Evolutionary conservation across 2,113 vertebrate species (phyloP).

Genomic region (Mellivora capensis): DNA sequence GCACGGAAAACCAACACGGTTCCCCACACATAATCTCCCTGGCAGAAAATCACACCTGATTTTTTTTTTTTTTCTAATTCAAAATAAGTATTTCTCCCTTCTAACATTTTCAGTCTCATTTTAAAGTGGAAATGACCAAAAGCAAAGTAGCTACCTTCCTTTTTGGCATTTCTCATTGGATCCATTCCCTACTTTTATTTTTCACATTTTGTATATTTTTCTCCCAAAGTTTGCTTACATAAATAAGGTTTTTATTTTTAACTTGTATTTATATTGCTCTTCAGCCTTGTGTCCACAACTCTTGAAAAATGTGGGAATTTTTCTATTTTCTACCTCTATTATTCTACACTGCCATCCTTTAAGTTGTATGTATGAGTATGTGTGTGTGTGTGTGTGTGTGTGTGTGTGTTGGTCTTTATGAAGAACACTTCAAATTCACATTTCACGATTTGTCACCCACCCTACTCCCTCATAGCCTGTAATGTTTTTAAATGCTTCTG

Average conservation of each 20-base stretch:
- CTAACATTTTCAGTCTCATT: slow-evolving; percentile 5
- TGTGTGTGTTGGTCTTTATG: not conserved
- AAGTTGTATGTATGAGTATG: not conserved
- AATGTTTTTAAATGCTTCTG: not conserved
- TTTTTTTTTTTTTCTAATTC: slow-evolving; percentile 21
- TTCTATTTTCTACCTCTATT: not conserved
- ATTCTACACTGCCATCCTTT: not conserved
- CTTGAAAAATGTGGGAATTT: not conserved
- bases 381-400: not conserved
- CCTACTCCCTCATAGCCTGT: not conserved
- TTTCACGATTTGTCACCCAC: not conserved
- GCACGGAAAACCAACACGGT: not conserved
- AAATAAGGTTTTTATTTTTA: not conserved
- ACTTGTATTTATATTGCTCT: not conserved
- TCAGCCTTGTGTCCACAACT: not conserved
- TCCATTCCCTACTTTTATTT: not conserved
- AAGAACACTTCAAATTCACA: not conserved
- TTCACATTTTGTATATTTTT: not conserved
- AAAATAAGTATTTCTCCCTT: slow-evolving; percentile 24
- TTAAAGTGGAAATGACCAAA: slow-evolving; percentile 7
- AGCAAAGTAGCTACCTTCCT: not conserved
- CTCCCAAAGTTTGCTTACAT: not conserved
- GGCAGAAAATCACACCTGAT: slow-evolving; percentile 30
- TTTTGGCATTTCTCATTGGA: not conserved
- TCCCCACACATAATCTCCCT: slow-evolving; percentile 15